These are phyloP conservation scores for Sarcophilus harrisii DNA, from an alignment of 2,797 vertebrate species.

Conservation along the genomic window DNA sequence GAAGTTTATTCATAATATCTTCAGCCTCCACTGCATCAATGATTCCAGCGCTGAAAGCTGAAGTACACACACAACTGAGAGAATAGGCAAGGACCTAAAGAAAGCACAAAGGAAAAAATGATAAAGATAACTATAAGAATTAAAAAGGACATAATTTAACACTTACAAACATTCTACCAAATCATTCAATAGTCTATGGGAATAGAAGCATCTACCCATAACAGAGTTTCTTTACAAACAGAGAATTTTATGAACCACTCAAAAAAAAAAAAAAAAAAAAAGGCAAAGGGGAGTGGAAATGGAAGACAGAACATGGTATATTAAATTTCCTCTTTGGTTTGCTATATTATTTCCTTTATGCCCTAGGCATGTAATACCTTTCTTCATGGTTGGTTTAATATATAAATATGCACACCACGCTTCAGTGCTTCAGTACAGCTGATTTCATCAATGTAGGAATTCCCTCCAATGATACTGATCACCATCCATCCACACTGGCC, in stretches of 20 bases:
- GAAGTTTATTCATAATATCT: conserved; percentile 90
- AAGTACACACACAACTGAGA: conserved; percentile 89
- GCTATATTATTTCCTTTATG: conserved; percentile 6
- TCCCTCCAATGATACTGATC: neutral
- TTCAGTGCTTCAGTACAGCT: neutral
- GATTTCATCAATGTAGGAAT: neutral
- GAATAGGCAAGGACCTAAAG: conserved; percentile 93
- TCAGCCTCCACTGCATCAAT: conserved; percentile 91
- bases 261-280: neutral
- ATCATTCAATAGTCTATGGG: neutral
- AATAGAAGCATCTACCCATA: neutral
- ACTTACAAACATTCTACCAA: neutral
- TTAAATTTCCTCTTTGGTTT: neutral
- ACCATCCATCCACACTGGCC: neutral
- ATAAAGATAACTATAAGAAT: conserved; percentile 5
- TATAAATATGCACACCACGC: neutral
- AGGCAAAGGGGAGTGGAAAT: neutral
- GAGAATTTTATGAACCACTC: neutral
- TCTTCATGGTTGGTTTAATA: neutral
- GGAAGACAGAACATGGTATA: neutral
- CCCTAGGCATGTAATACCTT: neutral
- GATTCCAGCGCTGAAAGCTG: conserved; percentile 91
- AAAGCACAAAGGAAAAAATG: conserved; percentile 27
- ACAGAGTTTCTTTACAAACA: neutral
- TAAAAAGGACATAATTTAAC: neutral